A percentile compares a stretch with the other conserved stretches of the same genome.
Evolutionary conservation across 2,888 invertebrate genomes (phyloP).

Genomic region (Drosophila percnosoma): DNA sequence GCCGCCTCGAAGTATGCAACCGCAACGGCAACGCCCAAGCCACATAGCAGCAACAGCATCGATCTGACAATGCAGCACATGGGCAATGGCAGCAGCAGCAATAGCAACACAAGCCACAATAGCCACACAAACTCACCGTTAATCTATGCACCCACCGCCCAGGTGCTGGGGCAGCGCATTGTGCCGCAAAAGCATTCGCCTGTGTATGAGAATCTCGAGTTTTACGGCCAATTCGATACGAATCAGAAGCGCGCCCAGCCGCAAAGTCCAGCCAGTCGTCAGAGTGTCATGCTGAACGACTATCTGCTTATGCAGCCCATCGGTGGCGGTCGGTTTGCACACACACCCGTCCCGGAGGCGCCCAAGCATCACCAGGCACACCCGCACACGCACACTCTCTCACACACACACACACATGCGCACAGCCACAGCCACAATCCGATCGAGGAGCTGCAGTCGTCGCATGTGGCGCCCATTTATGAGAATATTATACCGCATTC

Average conservation of each 20-base stretch:
- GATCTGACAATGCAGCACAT: constrained; percentile 86
- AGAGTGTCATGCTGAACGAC: constrained; percentile 85
- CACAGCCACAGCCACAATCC: constrained; percentile 20
- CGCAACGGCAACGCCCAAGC: constrained; percentile 82
- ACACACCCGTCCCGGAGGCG: constrained; percentile 86
- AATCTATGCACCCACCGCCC: constrained; percentile 66
- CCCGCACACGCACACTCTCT: constrained; percentile 11
- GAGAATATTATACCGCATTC: constrained; percentile 88
- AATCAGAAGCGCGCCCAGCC: constrained; percentile 91
- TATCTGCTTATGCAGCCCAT: constrained; percentile 84
- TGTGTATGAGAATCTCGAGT: constrained; percentile 94
- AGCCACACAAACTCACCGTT: constrained; percentile 42
- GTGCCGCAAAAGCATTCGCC: constrained; percentile 85
- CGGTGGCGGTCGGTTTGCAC: constrained; percentile 84
- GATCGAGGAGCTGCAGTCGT: constrained; percentile 58
- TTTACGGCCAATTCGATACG: constrained; percentile 87
- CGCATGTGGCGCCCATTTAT: constrained; percentile 86
- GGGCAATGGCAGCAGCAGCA: constrained; percentile 39
- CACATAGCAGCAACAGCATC: constrained; percentile 81
- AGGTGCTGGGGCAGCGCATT: constrained; percentile 75
- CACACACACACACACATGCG: constrained; percentile 6
- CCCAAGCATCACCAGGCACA: constrained; percentile 26
- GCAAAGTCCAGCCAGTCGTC: constrained; percentile 85
- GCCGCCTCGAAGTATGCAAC: constrained; percentile 92
- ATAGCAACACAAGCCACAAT: constrained; percentile 10